Evolutionary conservation across 2,113 vertebrate genomes (phyloP).

Genomic region (Mola mola): DNA sequence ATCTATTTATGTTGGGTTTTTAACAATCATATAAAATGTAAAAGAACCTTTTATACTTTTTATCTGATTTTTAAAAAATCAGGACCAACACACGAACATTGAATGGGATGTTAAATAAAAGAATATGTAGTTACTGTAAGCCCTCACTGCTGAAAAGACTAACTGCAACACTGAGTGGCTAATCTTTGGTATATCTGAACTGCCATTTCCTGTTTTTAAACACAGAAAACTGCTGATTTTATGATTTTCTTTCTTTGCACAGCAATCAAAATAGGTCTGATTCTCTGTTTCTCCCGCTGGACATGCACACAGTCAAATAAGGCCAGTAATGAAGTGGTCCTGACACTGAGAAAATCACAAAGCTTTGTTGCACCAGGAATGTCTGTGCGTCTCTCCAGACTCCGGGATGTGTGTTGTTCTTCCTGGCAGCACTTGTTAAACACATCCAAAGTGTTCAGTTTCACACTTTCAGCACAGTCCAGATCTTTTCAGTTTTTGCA

Average conservation of each 20-base stretch:
- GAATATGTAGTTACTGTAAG: too few relatives aligned
- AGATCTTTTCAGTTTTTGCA: slow-evolving; percentile 59
- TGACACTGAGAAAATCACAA: slow-evolving; percentile 42
- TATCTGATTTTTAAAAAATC: too few relatives aligned
- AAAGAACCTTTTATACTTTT: too few relatives aligned
- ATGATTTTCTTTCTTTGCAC: too few relatives aligned
- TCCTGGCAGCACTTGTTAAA: slow-evolving; percentile 66
- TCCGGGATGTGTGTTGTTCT: slow-evolving; percentile 58
- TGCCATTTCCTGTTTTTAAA: not conserved
- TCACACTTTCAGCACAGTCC: slow-evolving; percentile 53
- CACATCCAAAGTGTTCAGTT: slow-evolving; percentile 62
- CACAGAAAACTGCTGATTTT: too few relatives aligned
- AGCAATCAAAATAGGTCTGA: too few relatives aligned
- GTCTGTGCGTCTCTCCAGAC: slow-evolving; percentile 42
- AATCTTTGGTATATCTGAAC: not conserved
- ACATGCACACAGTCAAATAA: not conserved
- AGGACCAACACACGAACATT: too few relatives aligned
- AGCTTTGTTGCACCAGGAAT: slow-evolving; percentile 50
- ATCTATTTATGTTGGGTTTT: too few relatives aligned
- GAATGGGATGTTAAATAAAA: too few relatives aligned
- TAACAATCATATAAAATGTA: too few relatives aligned
- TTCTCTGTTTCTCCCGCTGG: slow-evolving; percentile 2
- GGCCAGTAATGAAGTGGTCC: slow-evolving; percentile 5
- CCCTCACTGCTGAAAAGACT: too few relatives aligned
- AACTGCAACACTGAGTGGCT: too few relatives aligned